These are phyloP conservation scores for Misgurnus anguillicaudatus DNA, from an alignment of 2,113 vertebrate species.

Conservation along the genomic window DNA sequence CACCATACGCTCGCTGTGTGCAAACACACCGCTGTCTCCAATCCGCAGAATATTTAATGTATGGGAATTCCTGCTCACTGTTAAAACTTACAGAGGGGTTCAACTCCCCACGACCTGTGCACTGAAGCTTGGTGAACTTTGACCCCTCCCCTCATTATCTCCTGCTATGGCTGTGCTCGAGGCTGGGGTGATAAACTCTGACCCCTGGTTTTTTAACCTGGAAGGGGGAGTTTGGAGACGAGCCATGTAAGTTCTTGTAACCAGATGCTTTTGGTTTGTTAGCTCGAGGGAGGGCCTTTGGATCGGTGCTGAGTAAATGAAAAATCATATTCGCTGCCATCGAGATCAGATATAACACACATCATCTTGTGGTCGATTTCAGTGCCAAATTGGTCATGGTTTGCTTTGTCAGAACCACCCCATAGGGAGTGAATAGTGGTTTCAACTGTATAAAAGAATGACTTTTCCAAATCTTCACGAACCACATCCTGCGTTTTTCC, in stretches of 20 bases:
- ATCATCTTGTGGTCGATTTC: neutral
- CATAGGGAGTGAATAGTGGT: neutral
- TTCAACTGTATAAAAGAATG: neutral
- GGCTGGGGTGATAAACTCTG: conserved; percentile 57
- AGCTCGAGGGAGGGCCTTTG: conserved; percentile 20
- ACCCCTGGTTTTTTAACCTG: conserved; percentile 50
- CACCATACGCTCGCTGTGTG: neutral
- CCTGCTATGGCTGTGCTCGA: conserved; percentile 32
- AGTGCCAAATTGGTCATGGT: conserved; percentile 2
- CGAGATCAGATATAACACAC: conserved; percentile 32
- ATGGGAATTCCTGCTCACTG: conserved; percentile 32
- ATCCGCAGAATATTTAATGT: conserved; percentile 7
- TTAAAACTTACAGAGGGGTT: conserved; percentile 33
- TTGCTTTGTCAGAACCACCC: conserved; percentile 3
- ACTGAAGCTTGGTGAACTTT: conserved; percentile 55
- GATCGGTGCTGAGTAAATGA: conserved; percentile 14
- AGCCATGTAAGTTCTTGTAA: conserved; percentile 34
- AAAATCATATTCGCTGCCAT: conserved; percentile 31
- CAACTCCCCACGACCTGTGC: conserved; percentile 34
- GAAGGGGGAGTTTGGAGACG: conserved; percentile 25
- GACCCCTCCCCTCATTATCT: conserved; percentile 54
- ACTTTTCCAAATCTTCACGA: conserved; percentile 28
- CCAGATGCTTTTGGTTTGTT: conserved; percentile 35
- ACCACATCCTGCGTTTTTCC: conserved; percentile 30
- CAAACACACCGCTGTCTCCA: conserved; percentile 26